Evolutionary conservation across 2,888 invertebrate genomes (phyloP).

Genomic region (Euplexia lucipara): DNA sequence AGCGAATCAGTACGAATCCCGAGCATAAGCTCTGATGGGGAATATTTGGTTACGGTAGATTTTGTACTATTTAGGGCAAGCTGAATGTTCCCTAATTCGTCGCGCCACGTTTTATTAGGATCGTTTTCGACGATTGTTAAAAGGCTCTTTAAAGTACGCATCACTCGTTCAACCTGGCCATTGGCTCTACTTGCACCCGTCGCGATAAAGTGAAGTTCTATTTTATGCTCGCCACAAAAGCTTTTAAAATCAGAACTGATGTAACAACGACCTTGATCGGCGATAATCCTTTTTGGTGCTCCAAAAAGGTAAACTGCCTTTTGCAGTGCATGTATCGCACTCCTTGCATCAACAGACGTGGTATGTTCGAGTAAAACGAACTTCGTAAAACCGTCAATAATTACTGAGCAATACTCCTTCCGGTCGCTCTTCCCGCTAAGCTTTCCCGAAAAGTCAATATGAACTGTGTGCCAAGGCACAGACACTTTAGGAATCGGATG

Average conservation of each 20-base stretch:
- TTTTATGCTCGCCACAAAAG: slow-evolving; percentile 53
- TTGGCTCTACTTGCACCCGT: slow-evolving; percentile 50
- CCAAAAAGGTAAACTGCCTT: slow-evolving; percentile 61
- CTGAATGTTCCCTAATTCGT: slow-evolving; percentile 38
- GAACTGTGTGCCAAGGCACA: slow-evolving; percentile 25
- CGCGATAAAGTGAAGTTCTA: slow-evolving; percentile 62
- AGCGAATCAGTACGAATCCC: neutral
- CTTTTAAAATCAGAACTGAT: slow-evolving; percentile 50
- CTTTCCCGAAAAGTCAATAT: slow-evolving; percentile 37
- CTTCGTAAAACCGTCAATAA: slow-evolving; percentile 65
- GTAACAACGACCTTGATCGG: slow-evolving; percentile 59
- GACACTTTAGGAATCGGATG: slow-evolving; percentile 28
- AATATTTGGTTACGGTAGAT: slow-evolving; percentile 6
- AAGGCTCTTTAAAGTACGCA: slow-evolving; percentile 29
- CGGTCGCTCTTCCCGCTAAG: slow-evolving; percentile 63
- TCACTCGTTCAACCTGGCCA: slow-evolving; percentile 35
- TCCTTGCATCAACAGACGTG: slow-evolving; percentile 29
- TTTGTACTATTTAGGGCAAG: slow-evolving; percentile 10
- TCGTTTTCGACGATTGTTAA: slow-evolving; percentile 30
- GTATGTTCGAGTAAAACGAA: slow-evolving; percentile 59
- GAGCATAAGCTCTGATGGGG: slow-evolving; percentile 3
- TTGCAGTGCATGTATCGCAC: slow-evolving; percentile 49
- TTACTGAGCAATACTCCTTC: slow-evolving; percentile 49
- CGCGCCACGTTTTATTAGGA: slow-evolving; percentile 53
- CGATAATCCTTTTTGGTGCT: slow-evolving; percentile 53